phyloP scores from a whole-genome alignment of 2,888 invertebrate genomes.

The Sussaba pulchella region DNA sequence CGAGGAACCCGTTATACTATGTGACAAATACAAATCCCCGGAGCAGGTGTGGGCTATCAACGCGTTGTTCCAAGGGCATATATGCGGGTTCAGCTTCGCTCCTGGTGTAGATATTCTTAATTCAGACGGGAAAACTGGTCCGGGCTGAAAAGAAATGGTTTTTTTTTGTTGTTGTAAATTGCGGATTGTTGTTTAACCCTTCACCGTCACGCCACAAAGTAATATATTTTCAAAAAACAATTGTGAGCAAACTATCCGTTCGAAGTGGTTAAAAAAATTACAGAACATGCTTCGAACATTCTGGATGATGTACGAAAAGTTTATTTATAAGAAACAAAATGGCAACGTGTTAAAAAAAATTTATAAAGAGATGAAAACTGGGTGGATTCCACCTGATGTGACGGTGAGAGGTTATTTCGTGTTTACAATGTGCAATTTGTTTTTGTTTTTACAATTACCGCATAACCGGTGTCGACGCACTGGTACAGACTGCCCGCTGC shows the following conservation, averaged over 20 bases:
- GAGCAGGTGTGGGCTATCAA: conserved; percentile 96
- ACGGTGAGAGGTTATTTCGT: too few species aligned
- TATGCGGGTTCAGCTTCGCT: conserved; percentile 92
- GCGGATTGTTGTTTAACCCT: too few species aligned
- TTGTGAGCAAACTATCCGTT: too few species aligned
- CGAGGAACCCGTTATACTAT: conserved; percentile 88
- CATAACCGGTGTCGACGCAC: conserved; percentile 91
- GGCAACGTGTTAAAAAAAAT: too few species aligned
- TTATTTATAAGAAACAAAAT: too few species aligned
- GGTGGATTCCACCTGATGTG: too few species aligned
- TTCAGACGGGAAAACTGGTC: conserved; percentile 89
- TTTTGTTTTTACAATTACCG: conserved; percentile 87
- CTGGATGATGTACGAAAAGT: too few species aligned
- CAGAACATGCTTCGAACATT: too few species aligned
- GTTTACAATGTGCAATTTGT: background rate
- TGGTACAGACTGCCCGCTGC: conserved; percentile 95
- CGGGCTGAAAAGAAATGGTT: conserved; percentile 83
- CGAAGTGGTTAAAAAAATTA: too few species aligned
- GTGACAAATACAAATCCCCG: conserved; percentile 96
- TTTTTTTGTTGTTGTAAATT: too few species aligned
- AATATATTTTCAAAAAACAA: too few species aligned
- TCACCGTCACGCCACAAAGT: background rate
- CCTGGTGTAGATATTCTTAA: conserved; percentile 88
- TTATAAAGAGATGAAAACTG: too few species aligned
- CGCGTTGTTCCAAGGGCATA: conserved; percentile 92